A percentile compares a stretch with the other conserved stretches of the same genome.
Conservation (phyloP, 2,113 vertebrate genomes). For the Natator depressus region DNA sequence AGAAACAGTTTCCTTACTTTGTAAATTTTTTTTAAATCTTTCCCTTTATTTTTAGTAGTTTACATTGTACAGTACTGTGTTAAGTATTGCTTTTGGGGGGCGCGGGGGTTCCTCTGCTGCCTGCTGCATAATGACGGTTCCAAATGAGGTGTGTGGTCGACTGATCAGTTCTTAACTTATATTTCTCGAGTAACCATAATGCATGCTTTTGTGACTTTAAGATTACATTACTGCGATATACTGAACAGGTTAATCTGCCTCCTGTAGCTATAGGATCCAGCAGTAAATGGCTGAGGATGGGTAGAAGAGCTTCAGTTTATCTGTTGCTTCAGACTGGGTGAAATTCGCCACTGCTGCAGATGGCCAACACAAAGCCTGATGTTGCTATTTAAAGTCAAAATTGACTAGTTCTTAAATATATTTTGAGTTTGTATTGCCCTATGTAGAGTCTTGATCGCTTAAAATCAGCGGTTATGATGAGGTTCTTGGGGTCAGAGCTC, state of each 20-base stretch:
- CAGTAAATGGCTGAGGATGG: neutral
- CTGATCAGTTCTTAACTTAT: neutral
- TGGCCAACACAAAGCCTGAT: neutral
- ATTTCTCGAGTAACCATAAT: neutral
- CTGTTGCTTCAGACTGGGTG: neutral
- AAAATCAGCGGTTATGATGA: neutral
- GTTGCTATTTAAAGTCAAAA: neutral
- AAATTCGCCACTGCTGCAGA: neutral
- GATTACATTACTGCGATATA: neutral
- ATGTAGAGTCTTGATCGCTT: neutral
- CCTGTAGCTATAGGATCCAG: neutral
- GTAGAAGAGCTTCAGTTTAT: neutral
- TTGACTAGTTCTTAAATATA: neutral
- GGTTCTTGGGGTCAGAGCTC: neutral
- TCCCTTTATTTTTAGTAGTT: no score
- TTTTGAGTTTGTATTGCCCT: neutral
- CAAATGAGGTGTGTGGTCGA: no score
- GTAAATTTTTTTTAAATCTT: no score
- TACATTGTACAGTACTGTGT: no score
- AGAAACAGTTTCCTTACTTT: no score
- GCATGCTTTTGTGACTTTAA: neutral
- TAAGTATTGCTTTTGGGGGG: no score
- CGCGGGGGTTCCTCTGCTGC: no score
- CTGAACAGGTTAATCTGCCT: neutral
- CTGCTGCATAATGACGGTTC: no score